Evolutionary conservation across 2,888 invertebrate genomes (phyloP), one percentile per base, ranked within the genome.

Genomic region (Eurois occulta): DNA sequence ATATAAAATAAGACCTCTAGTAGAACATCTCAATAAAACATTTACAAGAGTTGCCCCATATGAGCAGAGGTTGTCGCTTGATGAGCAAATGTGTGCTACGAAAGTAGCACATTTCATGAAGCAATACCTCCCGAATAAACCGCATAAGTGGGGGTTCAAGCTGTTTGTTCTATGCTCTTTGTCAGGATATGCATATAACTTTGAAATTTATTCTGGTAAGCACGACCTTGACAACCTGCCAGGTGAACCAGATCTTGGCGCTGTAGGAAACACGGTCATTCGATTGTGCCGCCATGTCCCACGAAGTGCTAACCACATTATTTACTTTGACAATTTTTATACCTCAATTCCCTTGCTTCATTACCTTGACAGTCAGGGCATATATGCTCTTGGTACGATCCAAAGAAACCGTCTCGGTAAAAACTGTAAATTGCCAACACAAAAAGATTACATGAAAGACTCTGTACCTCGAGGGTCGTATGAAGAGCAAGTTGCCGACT

Each of bases 11-110:
- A 41, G 70, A 58, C 70, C 70, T 16, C 4, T 70, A 21, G 70
- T 58, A 13, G 58, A 70, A 3, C 70, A 70, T 70, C 28, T 70
- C 6, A 70, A 70, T 13, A 13, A 11, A 70, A 70, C 21, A 13
- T 13, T 21, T 41, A 55, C 7, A 55, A 70, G 13, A 13, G 58
- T 13, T 58, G 67, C 43, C 5, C 62, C 46, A 48, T 64, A 21
- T 38, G 70, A 58, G 16, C 41, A 70, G 18, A 58, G 70, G 28
- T 4, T 70, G 11, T 67, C 70, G 1, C 16, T 52, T 5, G 68
- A 69, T n/a, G 68, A 69, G 8, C 68, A 69, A 35, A 69, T 69
- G 68, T 69, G 68, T 52, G 16, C 52, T 5, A 69, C 69, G 1
- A 69, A 69, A 52, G n/a, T 69, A 1, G 68, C 24, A 35, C 48